Conservation (phyloP, 2,888 invertebrate species). For the Dimorphilus gyrociliatus region DNA sequence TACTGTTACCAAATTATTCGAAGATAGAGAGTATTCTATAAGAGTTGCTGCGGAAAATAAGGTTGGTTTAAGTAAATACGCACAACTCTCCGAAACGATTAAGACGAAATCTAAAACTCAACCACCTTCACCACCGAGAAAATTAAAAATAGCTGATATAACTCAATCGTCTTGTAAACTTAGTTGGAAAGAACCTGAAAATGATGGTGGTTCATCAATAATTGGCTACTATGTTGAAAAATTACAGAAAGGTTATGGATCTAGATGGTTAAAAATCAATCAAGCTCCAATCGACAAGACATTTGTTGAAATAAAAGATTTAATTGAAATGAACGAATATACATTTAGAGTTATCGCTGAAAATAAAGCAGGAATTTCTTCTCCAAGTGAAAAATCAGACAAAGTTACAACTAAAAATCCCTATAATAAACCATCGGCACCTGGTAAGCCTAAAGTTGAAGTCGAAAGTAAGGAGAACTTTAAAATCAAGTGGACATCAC, state of each 20-base stretch:
- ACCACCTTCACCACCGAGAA: conserved; percentile 12
- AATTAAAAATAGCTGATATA: conserved; percentile 11
- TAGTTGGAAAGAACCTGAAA: conserved; percentile 16
- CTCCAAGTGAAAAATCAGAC: conserved; percentile 51
- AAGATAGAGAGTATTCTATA: conserved; percentile 51
- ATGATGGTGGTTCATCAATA: conserved; percentile 19
- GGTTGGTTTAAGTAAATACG: too few species aligned
- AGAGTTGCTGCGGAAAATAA: conserved; percentile 70
- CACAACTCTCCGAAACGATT: too few species aligned
- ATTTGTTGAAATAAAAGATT: conserved; percentile 16
- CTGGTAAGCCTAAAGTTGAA: conserved; percentile 17
- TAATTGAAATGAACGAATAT: conserved; percentile 77
- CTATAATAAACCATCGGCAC: conserved; percentile 43
- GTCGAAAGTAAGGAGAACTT: conserved; percentile 21
- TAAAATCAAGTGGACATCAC: conserved; percentile 27
- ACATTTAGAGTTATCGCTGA: conserved; percentile 70
- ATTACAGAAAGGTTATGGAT: conserved; percentile 13
- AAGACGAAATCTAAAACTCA: too few species aligned
- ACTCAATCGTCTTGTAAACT: conserved; percentile 10
- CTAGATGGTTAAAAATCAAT: conserved; percentile 13
- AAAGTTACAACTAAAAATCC: conserved; percentile 42
- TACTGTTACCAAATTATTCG: conserved; percentile 14
- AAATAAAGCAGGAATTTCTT: conserved; percentile 79
- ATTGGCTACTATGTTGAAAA: conserved; percentile 18
- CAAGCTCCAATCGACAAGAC: conserved; percentile 8